Base-by-base conservation (phyloP, 2,797 vertebrate species). In the Sebastes kiyomatsui region DNA sequence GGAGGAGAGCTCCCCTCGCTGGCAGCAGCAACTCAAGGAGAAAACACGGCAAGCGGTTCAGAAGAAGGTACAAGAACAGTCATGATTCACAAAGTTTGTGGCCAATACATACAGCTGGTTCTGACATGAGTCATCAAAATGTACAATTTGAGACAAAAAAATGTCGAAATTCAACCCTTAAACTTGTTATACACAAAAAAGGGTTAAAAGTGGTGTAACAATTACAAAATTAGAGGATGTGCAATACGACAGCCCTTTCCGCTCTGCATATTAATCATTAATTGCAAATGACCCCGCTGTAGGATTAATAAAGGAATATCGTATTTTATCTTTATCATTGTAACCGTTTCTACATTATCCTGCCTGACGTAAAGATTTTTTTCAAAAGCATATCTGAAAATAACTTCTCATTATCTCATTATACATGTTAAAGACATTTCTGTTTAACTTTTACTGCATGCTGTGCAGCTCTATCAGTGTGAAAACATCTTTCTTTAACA, bases 21-120 rank as follows among this genome's bases (percentile, higher is more conserved):
- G 95, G 94, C 74, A 92, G 68, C 88, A 94, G 85, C 92, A 92
- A 64, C 76, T 94, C 46, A 77, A 87, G 70, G 85, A 95, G 76
- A 91, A 93, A 72, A 91, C 80, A 54, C 35, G 35, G 35, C 72
- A 84, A 59, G 61, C 83, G 30, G 84, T 89, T 55, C 88, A 91
- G 62, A 88, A 46, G 23, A 93, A 91, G 92, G 95, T 94, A 84
- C 5, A 32, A 49, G 23, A n/a, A 75, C 2, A 32, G 28, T 30
- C 28, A 65, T 23, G 12, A 35, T 1, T 27, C 65, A 23, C 54
- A 42, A 16, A 13, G 54, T 56, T 20, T 25, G 52, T 33, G 67
- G 9, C 22, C n/a, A 70, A 58, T 5, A 1, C 16, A 25, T 7
- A 13, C 7, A 56, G 66, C 52, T 33, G 67, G 67, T 54, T 55